A percentile compares a stretch with the other conserved stretches of the same genome.
Conservation (phyloP, 1,140 invertebrate genomes). For the Sipha flava region DNA sequence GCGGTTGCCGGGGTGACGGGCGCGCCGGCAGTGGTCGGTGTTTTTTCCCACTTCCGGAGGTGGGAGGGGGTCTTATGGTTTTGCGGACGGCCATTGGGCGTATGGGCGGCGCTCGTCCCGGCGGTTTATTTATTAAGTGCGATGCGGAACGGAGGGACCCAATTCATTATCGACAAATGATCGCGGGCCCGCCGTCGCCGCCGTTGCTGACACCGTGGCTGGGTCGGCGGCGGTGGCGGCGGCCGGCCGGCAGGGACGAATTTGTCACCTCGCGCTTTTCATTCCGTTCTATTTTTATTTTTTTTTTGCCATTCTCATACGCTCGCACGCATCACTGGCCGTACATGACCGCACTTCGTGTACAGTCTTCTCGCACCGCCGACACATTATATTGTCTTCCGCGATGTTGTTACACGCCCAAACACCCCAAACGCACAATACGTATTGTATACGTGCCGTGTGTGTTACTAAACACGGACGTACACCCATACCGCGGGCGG, state of each 20-base stretch:
- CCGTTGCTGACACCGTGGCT: not conserved
- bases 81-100: constrained; percentile 17
- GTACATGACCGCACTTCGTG: too few relatives aligned
- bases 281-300: not conserved
- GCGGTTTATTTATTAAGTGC: constrained; percentile 31
- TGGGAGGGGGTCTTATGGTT: not conserved
- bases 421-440: too few relatives aligned
- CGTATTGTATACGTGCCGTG: too few relatives aligned
- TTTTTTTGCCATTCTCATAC: too few relatives aligned
- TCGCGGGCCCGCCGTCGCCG: constrained; percentile 2
- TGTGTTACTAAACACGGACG: too few relatives aligned
- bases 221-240: not conserved
- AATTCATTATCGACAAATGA: constrained; percentile 33
- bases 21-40: not conserved
- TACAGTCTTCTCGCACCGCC: too few relatives aligned
- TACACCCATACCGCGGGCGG: too few relatives aligned
- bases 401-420: too few relatives aligned
- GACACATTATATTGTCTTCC: too few relatives aligned
- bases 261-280: not conserved
- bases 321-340: too few relatives aligned
- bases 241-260: not conserved
- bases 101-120: constrained; percentile 4
- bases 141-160: constrained; percentile 17
- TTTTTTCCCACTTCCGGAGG: not conserved
- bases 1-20: constrained; percentile 17